Percentiles rank a stretch among this genome's conserved stretches.
Conservation (phyloP, 2,113 vertebrate genomes). For the Scomber japonicus region DNA sequence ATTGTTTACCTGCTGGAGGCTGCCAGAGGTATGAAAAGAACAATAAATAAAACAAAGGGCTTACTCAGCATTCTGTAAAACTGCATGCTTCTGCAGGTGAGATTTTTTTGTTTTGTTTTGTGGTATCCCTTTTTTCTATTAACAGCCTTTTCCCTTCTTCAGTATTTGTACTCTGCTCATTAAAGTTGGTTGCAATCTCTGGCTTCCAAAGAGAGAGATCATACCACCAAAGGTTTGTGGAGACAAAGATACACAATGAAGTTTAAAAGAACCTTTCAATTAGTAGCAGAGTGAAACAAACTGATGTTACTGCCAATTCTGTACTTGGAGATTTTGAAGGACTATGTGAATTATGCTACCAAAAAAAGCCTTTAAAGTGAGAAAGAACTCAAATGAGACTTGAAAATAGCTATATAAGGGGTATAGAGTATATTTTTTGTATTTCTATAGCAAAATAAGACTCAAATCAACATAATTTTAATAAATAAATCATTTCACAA, state of each 20-base stretch:
- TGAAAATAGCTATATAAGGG: neutral
- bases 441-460: neutral
- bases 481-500: too few species aligned
- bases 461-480: too few species aligned
- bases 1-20: conserved; percentile 74
- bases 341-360: neutral
- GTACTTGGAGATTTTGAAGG: conserved; percentile 6
- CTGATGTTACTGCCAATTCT: neutral
- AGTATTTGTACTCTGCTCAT: conserved; percentile 3
- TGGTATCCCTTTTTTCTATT: neutral
- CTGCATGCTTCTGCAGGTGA: conserved; percentile 14
- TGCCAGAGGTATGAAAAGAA: conserved; percentile 29
- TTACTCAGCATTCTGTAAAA: conserved; percentile 57
- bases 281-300: neutral
- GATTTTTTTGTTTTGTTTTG: neutral
- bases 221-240: neutral
- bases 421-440: neutral
- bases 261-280: neutral
- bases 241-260: neutral
- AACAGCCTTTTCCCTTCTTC: neutral
- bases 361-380: conserved; percentile 4
- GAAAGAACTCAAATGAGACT: too few species aligned
- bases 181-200: conserved; percentile 1
- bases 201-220: conserved; percentile 8
- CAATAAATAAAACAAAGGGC: conserved; percentile 36